Percentiles rank a stretch among this genome's conserved stretches.
These are phyloP conservation scores for Diacarnus erythraeanus DNA, from an alignment of 37 sponge, comb jelly and placozoan genomes.

Conservation along the genomic window DNA sequence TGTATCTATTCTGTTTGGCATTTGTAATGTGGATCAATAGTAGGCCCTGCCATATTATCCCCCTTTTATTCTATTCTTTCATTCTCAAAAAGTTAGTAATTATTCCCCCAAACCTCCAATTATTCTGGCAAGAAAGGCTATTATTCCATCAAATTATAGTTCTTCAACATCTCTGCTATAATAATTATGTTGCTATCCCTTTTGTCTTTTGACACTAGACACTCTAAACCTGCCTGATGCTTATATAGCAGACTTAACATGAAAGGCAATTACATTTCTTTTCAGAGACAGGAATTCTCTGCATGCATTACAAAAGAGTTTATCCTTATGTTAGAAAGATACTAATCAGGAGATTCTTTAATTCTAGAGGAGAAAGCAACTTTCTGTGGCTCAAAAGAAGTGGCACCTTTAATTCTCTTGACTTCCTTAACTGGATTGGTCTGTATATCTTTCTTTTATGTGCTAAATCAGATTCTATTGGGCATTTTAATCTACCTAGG, in stretches of 20 bases:
- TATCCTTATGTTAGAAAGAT: not conserved
- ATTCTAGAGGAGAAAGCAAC: not conserved
- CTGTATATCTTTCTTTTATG: not conserved
- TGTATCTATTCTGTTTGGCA: no score
- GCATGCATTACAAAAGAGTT: not conserved
- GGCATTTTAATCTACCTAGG: not conserved
- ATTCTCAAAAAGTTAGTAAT: not conserved
- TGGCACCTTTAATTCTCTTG: not conserved
- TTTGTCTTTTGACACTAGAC: no score
- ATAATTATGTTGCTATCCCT: no score
- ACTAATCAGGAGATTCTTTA: not conserved
- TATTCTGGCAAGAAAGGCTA: not conserved
- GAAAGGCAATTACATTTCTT: not conserved
- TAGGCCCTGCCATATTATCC: no score
- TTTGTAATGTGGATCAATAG: no score
- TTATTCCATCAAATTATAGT: not conserved
- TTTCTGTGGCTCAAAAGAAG: not conserved
- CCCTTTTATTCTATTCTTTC: not conserved
- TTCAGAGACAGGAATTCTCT: not conserved
- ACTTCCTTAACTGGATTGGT: not conserved
- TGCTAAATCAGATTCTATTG: not conserved
- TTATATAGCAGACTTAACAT: no score
- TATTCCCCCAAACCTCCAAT: not conserved
- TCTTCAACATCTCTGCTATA: no score
- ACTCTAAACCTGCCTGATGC: no score